Conservation (phyloP, 2,888 invertebrate species). For the Metacarcinus magister region DNA sequence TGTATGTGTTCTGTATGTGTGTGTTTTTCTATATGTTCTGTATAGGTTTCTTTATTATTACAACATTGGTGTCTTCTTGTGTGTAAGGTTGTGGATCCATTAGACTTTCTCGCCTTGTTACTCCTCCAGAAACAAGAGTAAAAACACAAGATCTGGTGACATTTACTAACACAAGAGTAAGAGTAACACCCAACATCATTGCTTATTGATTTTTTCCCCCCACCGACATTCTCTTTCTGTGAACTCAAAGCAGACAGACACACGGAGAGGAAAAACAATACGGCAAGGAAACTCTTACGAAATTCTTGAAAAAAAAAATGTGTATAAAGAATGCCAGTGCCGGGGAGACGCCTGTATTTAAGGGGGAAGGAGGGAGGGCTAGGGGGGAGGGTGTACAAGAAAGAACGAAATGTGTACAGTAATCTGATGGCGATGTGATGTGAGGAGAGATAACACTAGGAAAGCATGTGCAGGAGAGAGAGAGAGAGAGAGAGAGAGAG, state of each 20-base stretch:
- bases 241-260: not conserved
- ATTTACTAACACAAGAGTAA: not conserved
- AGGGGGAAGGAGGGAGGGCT: not conserved
- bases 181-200: not conserved
- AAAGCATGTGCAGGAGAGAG: not conserved
- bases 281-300: not conserved
- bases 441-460: not conserved
- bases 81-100: not conserved
- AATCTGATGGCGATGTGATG: not conserved
- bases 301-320: not conserved
- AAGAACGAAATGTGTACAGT: not conserved
- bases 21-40: no score
- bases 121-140: not conserved
- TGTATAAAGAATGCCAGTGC: not conserved
- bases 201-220: not conserved
- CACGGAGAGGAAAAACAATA: not conserved
- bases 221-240: not conserved
- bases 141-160: not conserved
- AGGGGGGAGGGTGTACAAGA: not conserved
- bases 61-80: not conserved
- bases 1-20: no score
- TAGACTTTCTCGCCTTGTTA: not conserved
- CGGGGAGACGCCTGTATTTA: slow-evolving; percentile 11
- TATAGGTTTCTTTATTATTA: not conserved
- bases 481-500: not conserved